phyloP scores from a whole-genome alignment of 2,888 invertebrate genomes.

The Chalcis sispes region DNA sequence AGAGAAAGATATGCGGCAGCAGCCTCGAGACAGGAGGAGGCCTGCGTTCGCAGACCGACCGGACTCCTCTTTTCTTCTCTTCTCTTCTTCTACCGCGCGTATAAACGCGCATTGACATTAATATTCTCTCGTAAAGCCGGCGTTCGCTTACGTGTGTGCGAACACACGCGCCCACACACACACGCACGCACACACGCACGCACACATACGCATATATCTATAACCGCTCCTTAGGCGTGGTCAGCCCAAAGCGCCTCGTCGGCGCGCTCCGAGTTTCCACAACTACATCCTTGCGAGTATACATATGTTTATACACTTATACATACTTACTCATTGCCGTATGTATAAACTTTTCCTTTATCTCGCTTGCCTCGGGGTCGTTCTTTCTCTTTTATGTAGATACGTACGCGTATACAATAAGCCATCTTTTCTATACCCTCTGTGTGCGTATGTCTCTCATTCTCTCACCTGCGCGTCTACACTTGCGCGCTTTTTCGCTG shows the following conservation, averaged over 20 bases:
- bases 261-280: not conserved
- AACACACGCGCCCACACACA: no score
- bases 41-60: conserved; percentile 53
- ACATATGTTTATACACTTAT: not conserved
- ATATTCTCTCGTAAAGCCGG: conserved; percentile 63
- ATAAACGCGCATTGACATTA: conserved; percentile 61
- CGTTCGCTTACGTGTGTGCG: no score
- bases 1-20: conserved; percentile 61
- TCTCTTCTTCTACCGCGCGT: not conserved
- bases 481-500: no score
- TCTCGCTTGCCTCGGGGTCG: not conserved
- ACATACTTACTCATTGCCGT: not conserved
- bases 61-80: not conserved
- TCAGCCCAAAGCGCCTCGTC: conserved; percentile 24
- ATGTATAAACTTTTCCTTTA: conserved; percentile 26
- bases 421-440: not conserved
- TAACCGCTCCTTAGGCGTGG: conserved; percentile 60
- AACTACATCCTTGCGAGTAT: not conserved
- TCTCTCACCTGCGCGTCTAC: not conserved
- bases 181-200: no score
- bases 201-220: no score
- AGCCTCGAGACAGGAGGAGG: conserved; percentile 58
- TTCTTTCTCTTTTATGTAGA: not conserved
- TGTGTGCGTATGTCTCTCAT: not conserved
- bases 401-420: not conserved